A percentile compares a stretch with the other conserved stretches of the same genome.
Conservation (phyloP, 2,888 invertebrate species). For the Leptopilina syphax region DNA sequence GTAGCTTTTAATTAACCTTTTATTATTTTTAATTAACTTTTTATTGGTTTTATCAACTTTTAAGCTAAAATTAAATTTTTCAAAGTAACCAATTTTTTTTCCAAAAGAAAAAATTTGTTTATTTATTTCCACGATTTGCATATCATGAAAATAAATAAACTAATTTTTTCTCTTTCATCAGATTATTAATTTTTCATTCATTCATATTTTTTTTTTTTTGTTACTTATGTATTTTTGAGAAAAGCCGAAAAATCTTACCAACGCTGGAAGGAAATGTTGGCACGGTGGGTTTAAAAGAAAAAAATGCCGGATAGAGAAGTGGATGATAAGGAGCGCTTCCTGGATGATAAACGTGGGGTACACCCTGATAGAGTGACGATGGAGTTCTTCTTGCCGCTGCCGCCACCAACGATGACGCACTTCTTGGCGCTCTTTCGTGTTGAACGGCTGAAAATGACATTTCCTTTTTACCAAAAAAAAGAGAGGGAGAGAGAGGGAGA, state of each 20-base stretch:
- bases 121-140: too few species aligned
- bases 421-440: conserved; percentile 91
- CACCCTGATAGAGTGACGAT: conserved; percentile 68
- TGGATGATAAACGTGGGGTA: conserved; percentile 72
- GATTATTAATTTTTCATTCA: not conserved
- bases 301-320: conserved; percentile 71
- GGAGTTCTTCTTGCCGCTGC: conserved; percentile 78
- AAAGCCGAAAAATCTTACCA: conserved; percentile 61
- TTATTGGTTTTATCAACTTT: too few species aligned
- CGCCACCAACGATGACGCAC: conserved; percentile 70
- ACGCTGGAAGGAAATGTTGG: conserved; percentile 67
- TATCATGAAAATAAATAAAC: too few species aligned
- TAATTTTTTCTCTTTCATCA: too few species aligned
- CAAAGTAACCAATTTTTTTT: too few species aligned
- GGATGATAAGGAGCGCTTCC: conserved; percentile 73
- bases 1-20: too few species aligned
- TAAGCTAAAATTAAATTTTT: too few species aligned
- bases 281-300: conserved; percentile 72
- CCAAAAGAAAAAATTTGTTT: too few species aligned
- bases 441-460: conserved; percentile 86
- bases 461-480: conserved; percentile 51
- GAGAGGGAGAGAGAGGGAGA: too few species aligned
- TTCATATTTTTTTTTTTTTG: not conserved
- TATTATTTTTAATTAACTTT: too few species aligned
- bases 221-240: not conserved